Evolutionary conservation across 2,888 invertebrate genomes (phyloP).

Genomic region (Cylloceria caligata): DNA sequence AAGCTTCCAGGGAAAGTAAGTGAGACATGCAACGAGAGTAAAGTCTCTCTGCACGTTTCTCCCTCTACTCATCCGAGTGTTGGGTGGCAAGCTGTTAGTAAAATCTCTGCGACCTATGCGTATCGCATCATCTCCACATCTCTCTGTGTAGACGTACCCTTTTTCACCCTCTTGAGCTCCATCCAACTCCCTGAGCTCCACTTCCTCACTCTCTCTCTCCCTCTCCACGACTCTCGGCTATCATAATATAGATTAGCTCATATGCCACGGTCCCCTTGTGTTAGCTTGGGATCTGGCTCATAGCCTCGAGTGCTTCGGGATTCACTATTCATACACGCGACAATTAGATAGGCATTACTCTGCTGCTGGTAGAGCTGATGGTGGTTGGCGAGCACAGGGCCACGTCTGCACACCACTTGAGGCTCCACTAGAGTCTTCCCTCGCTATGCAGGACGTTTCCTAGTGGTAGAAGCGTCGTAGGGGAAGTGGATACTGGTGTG

Average conservation of each 20-base stretch:
- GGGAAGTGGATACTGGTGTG: constrained; percentile 22
- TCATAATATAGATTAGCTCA: constrained; percentile 85
- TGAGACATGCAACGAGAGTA: constrained; percentile 13
- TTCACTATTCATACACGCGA: constrained; percentile 85
- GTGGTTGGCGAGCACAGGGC: constrained; percentile 14
- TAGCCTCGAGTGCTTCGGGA: constrained; percentile 84
- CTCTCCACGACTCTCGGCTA: constrained; percentile 74
- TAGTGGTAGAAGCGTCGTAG: constrained; percentile 43
- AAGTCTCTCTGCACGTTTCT: neutral
- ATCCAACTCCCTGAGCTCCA: neutral
- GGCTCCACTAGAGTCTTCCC: neutral
- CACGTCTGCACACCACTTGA: constrained; percentile 47
- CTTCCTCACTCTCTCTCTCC: neutral
- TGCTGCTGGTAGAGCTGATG: constrained; percentile 61
- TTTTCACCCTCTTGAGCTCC: constrained; percentile 1
- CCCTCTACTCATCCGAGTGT: neutral
- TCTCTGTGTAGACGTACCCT: neutral
- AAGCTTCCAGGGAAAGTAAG: too few relatives aligned
- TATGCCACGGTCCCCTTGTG: constrained; percentile 82
- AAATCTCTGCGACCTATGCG: constrained; percentile 13
- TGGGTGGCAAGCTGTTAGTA: neutral
- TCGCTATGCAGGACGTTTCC: neutral
- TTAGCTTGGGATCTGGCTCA: constrained; percentile 82
- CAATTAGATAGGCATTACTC: constrained; percentile 85
- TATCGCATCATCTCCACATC: constrained; percentile 5